phyloP scores from a whole-genome alignment of 2,797 vertebrate species.

The Enteromius unitaeniatus region DNA sequence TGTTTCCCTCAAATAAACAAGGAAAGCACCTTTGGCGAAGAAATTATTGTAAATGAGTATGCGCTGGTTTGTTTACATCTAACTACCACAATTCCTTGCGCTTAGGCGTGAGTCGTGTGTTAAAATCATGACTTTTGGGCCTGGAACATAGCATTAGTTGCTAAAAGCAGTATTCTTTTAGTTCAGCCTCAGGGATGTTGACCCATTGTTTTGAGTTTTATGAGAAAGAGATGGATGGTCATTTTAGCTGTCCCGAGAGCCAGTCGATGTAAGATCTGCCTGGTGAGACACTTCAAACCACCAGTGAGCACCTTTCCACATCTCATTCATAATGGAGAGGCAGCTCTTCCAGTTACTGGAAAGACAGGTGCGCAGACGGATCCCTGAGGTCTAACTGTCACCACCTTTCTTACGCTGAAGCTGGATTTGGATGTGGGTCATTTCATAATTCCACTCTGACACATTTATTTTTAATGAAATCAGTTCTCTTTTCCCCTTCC shows the following conservation, averaged over 20 bases:
- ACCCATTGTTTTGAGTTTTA: background rate
- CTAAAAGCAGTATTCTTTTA: background rate
- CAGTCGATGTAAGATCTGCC: background rate
- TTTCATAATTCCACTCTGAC: background rate
- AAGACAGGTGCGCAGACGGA: background rate
- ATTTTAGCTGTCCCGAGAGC: background rate
- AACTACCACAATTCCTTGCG: no score
- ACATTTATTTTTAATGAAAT: conserved; percentile 4
- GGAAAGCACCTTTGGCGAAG: no score
- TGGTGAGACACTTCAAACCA: conserved; percentile 2
- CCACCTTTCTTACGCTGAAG: background rate
- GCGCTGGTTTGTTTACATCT: no score
- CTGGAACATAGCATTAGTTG: background rate
- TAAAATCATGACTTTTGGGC: no score
- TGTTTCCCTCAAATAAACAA: no score
- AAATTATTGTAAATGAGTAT: no score
- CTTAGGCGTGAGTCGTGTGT: no score
- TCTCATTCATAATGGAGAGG: conserved; percentile 40
- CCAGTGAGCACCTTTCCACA: conserved; percentile 18
- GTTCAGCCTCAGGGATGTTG: background rate
- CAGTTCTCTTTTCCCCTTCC: background rate
- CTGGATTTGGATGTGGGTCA: conserved; percentile 3
- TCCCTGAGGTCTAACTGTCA: conserved; percentile 19
- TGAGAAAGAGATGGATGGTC: background rate
- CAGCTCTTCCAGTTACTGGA: conserved; percentile 1